Percentiles rank a stretch among this genome's conserved stretches.
phyloP scores from a whole-genome alignment of 2,888 invertebrate genomes.

The Seladonia tumulorum region DNA sequence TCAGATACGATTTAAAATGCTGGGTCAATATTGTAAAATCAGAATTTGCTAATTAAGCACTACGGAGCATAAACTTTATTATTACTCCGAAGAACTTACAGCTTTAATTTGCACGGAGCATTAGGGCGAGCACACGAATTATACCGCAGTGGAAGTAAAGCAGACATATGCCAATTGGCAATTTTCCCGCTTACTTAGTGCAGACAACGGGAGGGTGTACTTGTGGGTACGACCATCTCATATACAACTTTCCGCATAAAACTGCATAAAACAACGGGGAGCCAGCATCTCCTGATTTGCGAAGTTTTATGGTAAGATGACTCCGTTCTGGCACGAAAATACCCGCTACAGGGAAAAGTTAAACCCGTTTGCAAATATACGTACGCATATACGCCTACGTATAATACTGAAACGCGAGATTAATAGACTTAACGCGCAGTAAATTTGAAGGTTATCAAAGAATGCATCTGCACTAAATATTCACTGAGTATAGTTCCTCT shows the following conservation, averaged over 20 bases:
- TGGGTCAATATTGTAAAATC: not conserved
- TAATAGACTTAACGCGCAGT: not conserved
- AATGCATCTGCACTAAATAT: not conserved
- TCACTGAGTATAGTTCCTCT: not conserved
- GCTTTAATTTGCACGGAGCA: constrained; percentile 32
- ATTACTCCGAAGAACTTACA: not conserved
- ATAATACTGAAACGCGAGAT: constrained; percentile 6
- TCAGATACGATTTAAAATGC: not conserved
- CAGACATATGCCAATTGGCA: constrained; percentile 61
- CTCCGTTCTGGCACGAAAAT: constrained; percentile 42
- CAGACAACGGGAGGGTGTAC: constrained; percentile 20
- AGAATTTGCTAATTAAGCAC: not conserved
- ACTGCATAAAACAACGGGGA: constrained; percentile 53
- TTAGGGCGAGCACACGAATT: constrained; percentile 37
- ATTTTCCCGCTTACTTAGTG: constrained; percentile 50
- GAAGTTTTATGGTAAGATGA: constrained; percentile 58
- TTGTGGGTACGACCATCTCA: constrained; percentile 26
- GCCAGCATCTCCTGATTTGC: constrained; percentile 53
- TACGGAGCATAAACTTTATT: not conserved
- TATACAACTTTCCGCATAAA: constrained; percentile 57
- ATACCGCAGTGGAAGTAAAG: constrained; percentile 44
- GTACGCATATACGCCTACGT: not conserved
- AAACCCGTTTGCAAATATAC: constrained; percentile 40
- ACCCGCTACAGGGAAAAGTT: constrained; percentile 35
- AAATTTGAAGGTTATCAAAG: not conserved